A percentile compares a stretch with the other conserved stretches of the same genome.
Conservation (phyloP, 2,113 vertebrate genomes). For the Onychostoma macrolepis region DNA sequence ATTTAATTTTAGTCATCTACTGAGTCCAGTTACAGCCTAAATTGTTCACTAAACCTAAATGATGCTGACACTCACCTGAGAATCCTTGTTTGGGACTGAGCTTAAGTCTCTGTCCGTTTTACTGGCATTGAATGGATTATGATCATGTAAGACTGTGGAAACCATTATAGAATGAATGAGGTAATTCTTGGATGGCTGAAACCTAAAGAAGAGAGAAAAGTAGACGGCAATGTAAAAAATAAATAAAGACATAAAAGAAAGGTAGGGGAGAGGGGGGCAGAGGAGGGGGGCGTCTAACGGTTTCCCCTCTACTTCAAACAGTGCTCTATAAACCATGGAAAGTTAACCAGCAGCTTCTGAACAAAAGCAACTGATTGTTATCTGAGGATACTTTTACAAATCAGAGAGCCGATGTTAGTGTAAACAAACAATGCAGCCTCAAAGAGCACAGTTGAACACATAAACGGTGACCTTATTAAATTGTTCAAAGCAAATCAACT, state of each 20-base stretch:
- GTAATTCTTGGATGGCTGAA: constrained; percentile 3
- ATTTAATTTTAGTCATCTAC: neutral
- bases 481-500: constrained; percentile 1
- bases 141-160: neutral
- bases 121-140: neutral
- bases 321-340: constrained; percentile 57
- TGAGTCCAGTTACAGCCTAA: neutral
- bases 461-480: constrained; percentile 37
- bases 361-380: constrained; percentile 41
- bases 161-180: neutral
- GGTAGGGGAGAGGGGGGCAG: neutral
- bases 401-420: constrained; percentile 38
- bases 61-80: neutral
- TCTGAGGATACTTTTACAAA: constrained; percentile 54
- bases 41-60: neutral
- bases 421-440: constrained; percentile 50
- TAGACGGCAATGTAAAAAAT: constrained; percentile 3
- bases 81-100: neutral
- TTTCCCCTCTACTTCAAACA: constrained; percentile 61
- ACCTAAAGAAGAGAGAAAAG: neutral
- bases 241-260: constrained; percentile 45
- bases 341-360: constrained; percentile 50
- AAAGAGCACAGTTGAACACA: neutral
- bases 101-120: neutral
- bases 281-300: constrained; percentile 57